phyloP scores from a whole-genome alignment of 2,888 invertebrate genomes.

The Ophion costatus region DNA sequence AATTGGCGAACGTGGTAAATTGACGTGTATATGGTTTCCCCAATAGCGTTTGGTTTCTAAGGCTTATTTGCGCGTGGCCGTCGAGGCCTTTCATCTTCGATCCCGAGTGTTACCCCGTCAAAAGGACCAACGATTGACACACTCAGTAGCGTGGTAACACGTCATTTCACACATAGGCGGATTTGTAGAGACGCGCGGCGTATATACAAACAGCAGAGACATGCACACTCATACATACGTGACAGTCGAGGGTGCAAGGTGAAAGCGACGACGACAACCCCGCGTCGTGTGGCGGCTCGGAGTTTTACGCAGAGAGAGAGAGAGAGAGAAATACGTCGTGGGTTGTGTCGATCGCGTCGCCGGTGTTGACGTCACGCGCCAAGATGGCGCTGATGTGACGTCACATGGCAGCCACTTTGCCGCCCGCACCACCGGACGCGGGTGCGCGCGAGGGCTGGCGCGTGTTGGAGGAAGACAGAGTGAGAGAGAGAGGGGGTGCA shows the following conservation, averaged over 20 bases:
- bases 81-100: constrained; percentile 30
- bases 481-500: constrained; percentile 21
- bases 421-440: constrained; percentile 46
- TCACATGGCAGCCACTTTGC: constrained; percentile 74
- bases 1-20: neutral
- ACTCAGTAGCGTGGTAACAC: constrained; percentile 43
- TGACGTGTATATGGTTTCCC: neutral
- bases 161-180: constrained; percentile 26
- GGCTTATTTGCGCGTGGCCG: constrained; percentile 21
- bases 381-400: constrained; percentile 84
- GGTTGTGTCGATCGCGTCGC: constrained; percentile 74
- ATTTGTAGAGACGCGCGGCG: neutral
- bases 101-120: constrained; percentile 33
- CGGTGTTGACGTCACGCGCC: constrained; percentile 84
- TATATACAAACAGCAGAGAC: constrained; percentile 2
- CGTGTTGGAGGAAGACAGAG: constrained; percentile 59
- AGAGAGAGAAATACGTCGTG: constrained; percentile 62
- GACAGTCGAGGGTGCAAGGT: constrained; percentile 66
- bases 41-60: constrained; percentile 21
- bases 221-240: constrained; percentile 58
- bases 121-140: constrained; percentile 53
- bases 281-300: constrained; percentile 47
- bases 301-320: constrained; percentile 62
- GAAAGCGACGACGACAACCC: constrained; percentile 65
- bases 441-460: constrained; percentile 67